These are phyloP conservation scores for Stigmatopora argus DNA, from an alignment of 2,113 vertebrate species.

Conservation along the genomic window DNA sequence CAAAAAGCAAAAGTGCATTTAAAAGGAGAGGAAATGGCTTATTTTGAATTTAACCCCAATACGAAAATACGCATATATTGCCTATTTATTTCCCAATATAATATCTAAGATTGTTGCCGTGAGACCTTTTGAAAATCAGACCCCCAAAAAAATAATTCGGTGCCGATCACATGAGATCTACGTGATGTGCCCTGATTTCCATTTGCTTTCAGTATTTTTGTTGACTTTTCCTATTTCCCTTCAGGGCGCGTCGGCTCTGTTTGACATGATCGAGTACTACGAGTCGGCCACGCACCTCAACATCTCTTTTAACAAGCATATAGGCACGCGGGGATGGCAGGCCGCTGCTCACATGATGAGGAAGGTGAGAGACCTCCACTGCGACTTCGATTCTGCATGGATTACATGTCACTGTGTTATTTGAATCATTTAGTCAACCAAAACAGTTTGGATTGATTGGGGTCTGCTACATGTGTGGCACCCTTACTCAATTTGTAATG, in stretches of 20 bases:
- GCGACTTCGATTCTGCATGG: background rate
- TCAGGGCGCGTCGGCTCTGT: slow-evolving; percentile 88
- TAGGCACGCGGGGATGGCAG: slow-evolving; percentile 92
- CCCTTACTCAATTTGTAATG: background rate
- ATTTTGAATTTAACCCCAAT: too few relatives aligned
- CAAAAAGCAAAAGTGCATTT: too few relatives aligned
- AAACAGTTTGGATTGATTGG: background rate
- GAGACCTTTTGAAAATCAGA: too few relatives aligned
- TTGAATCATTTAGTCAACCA: too few relatives aligned
- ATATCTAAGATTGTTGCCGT: too few relatives aligned
- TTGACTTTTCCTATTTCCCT: background rate
- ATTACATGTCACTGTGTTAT: background rate
- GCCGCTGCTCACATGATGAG: slow-evolving; percentile 94
- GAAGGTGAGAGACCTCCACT: slow-evolving; percentile 72
- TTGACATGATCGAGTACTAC: slow-evolving; percentile 97
- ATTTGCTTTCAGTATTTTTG: background rate
- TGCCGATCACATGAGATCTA: too few relatives aligned
- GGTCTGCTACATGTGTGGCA: background rate
- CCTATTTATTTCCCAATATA: too few relatives aligned
- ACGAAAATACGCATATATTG: too few relatives aligned
- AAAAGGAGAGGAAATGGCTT: too few relatives aligned
- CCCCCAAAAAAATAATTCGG: too few relatives aligned
- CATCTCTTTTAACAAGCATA: slow-evolving; percentile 95
- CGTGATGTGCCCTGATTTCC: too few relatives aligned
- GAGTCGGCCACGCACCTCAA: slow-evolving; percentile 95